Conservation (phyloP, 2,888 invertebrate genomes). For the Drosophila nigritarsus region DNA sequence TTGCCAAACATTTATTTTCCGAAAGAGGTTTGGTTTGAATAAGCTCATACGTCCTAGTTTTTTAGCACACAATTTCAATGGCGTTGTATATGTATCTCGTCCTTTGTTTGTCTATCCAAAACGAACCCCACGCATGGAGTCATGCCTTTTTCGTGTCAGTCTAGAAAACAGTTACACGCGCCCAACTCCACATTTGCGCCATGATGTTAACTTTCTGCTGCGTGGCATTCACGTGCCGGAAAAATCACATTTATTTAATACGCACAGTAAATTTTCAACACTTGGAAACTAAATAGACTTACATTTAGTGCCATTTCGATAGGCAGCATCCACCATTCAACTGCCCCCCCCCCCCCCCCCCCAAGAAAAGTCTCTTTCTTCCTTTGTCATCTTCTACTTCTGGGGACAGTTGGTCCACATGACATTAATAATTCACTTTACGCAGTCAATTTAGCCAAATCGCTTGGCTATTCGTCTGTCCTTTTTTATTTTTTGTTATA, state of each 20-base stretch:
- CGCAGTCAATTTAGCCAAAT: conserved; percentile 79
- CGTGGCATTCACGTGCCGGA: conserved; percentile 69
- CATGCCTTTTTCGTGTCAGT: conserved; percentile 19
- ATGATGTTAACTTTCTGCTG: conserved; percentile 28
- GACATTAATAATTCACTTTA: conserved; percentile 80
- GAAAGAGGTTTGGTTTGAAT: background rate
- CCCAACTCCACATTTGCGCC: conserved; percentile 12
- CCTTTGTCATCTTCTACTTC: background rate
- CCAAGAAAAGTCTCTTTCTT: background rate
- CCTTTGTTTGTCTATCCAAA: conserved; percentile 2
- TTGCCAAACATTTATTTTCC: background rate
- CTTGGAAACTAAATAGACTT: conserved; percentile 76
- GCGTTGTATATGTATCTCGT: background rate
- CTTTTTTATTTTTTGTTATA: conserved; percentile 8
- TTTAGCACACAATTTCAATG: conserved; percentile 3
- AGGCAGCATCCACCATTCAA: conserved; percentile 29
- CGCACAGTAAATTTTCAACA: conserved; percentile 76
- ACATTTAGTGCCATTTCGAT: conserved; percentile 74
- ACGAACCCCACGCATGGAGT: background rate
- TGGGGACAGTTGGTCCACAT: conserved; percentile 47
- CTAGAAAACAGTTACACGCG: background rate
- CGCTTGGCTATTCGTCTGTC: conserved; percentile 62
- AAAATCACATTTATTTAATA: conserved; percentile 77
- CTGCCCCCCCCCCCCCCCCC: background rate
- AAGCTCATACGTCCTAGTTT: background rate